These are phyloP conservation scores for Rhamnusium bicolor DNA, from an alignment of 2,888 invertebrate species.

Conservation along the genomic window DNA sequence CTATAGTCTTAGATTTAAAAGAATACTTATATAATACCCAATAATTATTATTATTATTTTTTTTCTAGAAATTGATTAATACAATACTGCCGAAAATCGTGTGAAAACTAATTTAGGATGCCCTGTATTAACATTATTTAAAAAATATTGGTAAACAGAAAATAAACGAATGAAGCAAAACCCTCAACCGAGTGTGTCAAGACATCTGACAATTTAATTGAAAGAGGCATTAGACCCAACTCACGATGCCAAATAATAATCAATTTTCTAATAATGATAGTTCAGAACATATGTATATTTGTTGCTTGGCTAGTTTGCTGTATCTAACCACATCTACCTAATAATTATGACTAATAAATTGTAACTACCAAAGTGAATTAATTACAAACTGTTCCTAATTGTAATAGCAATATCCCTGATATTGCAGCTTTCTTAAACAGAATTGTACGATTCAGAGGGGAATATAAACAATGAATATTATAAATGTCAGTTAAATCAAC, in stretches of 20 bases:
- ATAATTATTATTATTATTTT: too few relatives aligned
- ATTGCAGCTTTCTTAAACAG: constrained; percentile 5
- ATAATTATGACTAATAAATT: constrained; percentile 6
- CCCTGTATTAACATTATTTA: too few relatives aligned
- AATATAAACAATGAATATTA: constrained; percentile 13
- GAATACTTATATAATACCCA: too few relatives aligned
- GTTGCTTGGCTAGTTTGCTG: neutral
- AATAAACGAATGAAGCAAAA: too few relatives aligned
- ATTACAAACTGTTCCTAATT: constrained; percentile 9
- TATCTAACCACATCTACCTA: neutral
- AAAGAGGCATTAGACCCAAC: too few relatives aligned
- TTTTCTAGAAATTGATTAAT: too few relatives aligned
- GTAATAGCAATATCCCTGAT: neutral
- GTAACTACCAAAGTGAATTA: constrained; percentile 4
- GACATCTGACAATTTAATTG: too few relatives aligned
- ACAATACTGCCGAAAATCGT: too few relatives aligned
- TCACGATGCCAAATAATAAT: neutral
- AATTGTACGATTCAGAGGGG: neutral
- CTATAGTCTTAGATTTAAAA: too few relatives aligned
- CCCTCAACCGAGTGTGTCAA: too few relatives aligned
- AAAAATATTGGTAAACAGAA: too few relatives aligned
- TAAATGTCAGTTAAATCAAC: constrained; percentile 30
- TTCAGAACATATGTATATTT: neutral
- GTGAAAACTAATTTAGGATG: too few relatives aligned
- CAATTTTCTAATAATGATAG: neutral